Conservation (phyloP, 2,888 invertebrate species). For the Apodemia mormo region DNA sequence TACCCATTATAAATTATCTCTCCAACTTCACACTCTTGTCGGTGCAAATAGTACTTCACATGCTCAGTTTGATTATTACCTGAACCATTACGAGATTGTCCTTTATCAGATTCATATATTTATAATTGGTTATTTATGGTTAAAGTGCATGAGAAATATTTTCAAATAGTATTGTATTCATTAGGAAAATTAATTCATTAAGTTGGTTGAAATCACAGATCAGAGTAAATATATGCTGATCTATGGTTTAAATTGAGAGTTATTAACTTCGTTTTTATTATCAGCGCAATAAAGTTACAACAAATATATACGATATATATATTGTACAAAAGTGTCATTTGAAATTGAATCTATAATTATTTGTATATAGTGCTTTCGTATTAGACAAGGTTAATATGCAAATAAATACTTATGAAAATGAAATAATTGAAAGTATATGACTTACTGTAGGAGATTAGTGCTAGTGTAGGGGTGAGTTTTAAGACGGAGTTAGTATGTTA, state of each 20-base stretch:
- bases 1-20: background rate
- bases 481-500: slow-evolving; percentile 59
- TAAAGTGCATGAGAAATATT: slow-evolving; percentile 21
- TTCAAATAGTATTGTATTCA: slow-evolving; percentile 22
- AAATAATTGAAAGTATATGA: slow-evolving; percentile 31
- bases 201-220: slow-evolving; percentile 15
- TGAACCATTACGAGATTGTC: slow-evolving; percentile 3
- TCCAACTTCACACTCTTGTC: background rate
- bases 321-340: slow-evolving; percentile 44
- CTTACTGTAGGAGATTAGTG: slow-evolving; percentile 48
- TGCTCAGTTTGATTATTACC: background rate
- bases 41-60: background rate
- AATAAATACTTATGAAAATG: slow-evolving; percentile 49
- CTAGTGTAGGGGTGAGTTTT: slow-evolving; percentile 58
- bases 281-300: slow-evolving; percentile 35
- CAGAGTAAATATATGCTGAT: no score
- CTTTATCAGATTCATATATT: slow-evolving; percentile 30
- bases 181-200: slow-evolving; percentile 22
- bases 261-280: slow-evolving; percentile 24
- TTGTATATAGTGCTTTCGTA: slow-evolving; percentile 75
- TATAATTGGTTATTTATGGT: slow-evolving; percentile 28
- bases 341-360: slow-evolving; percentile 59
- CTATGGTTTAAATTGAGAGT: background rate
- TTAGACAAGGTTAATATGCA: slow-evolving; percentile 34
- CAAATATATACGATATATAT: slow-evolving; percentile 28